Evolutionary conservation across 2,888 invertebrate genomes (phyloP).

Genomic region (Rhagonycha lutea): DNA sequence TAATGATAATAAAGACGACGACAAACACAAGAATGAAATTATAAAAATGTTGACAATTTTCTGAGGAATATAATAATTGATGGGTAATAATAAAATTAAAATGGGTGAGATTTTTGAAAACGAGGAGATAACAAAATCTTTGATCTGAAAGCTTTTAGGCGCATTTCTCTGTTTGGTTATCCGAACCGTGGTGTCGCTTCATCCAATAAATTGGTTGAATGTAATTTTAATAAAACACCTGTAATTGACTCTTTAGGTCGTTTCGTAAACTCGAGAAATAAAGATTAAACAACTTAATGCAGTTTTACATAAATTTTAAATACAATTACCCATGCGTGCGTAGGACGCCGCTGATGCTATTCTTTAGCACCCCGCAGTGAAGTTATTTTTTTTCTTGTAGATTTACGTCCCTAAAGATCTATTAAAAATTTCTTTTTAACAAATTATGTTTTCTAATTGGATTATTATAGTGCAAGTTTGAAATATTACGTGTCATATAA

Average conservation of each 20-base stretch:
- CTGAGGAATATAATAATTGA: not conserved
- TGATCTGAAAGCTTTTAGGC: not conserved
- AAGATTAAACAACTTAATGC: slow-evolving; percentile 13
- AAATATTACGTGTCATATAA: slow-evolving; percentile 5
- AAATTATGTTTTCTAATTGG: slow-evolving; percentile 7
- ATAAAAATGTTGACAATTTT: not conserved
- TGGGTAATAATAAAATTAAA: not conserved
- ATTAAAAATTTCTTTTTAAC: slow-evolving; percentile 10
- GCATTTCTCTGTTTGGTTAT: not conserved
- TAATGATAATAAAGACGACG: not conserved
- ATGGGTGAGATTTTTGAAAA: not conserved
- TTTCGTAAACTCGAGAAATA: slow-evolving; percentile 11
- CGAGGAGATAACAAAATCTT: not conserved
- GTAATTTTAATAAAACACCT: slow-evolving; percentile 12
- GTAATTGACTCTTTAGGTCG: slow-evolving; percentile 8
- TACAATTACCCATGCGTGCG: slow-evolving; percentile 12
- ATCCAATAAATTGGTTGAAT: not conserved
- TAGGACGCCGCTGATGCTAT: slow-evolving; percentile 8
- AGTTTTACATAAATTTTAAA: slow-evolving; percentile 17
- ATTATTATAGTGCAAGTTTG: not conserved
- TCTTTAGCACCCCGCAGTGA: slow-evolving; percentile 10
- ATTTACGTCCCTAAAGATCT: slow-evolving; percentile 14
- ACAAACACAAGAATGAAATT: not conserved
- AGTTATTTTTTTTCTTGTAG: slow-evolving; percentile 11
- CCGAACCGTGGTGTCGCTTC: not conserved